Evolutionary conservation across 2,888 invertebrate species (phyloP), one percentile per base, ranked within the genome.

Genomic region (Agriopis marginaria): DNA sequence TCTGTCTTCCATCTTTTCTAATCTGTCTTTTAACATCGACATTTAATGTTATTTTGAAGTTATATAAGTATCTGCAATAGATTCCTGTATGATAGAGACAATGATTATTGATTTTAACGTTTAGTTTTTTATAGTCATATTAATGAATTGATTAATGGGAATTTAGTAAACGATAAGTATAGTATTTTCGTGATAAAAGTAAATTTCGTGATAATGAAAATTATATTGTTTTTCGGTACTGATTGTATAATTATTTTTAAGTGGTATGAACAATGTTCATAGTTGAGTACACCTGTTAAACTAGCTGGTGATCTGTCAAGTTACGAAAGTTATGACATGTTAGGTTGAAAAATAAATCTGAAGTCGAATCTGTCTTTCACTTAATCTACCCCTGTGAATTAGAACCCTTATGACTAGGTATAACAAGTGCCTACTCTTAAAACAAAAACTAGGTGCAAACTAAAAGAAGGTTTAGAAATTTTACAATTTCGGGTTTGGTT

Each of bases 241-340:
- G 93, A 93, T 85, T 90, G 91, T 93, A 88, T 89, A 86, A 85
- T 91, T 88, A 89, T 88, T 89, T 79, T 86, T 92, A 93, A 91
- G 91, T 86, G 80, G 90, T 93, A 92, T 93, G 93, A 92, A 94
- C 93, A 89, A 91, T 92, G 93, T 93, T 94, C 93, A 91, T 92
- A 91, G 89, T 85, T 88, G 86, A 89, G 87, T 92, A 91, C 89
- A 91, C 89, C 92, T 91, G 93, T 93, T 93, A 89, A 86, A 83
- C 86, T 93, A 93, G 92, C 91, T 89, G 91, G 91, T 93, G 91
- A 86, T 87, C 89, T 90, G 88, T 92, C 89, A 86, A 90, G 90
- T 92, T 92, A 91, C 87, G 85, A 89, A 67, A 89, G 90, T 91
- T 92, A 91, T 86, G 87, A 91, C 85, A 87, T 93, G 93, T 94